A percentile compares a stretch with the other conserved stretches of the same genome.
Evolutionary conservation across 2,113 vertebrate species (phyloP).

Genomic region (Pardalotus punctatus): DNA sequence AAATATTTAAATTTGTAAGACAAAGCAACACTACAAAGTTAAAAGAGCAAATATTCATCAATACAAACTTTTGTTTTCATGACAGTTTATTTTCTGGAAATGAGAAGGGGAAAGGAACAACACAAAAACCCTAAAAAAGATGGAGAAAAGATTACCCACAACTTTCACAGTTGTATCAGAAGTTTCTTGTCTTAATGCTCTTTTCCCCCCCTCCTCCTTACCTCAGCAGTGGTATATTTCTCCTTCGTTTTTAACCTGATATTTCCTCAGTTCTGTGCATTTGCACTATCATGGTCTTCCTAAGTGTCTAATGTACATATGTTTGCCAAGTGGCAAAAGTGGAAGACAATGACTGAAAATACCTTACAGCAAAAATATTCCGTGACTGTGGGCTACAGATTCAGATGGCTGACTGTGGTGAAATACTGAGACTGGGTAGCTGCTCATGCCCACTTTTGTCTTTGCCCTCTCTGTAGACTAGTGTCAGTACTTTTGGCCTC

Average conservation of each 20-base stretch:
- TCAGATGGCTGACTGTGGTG: background rate
- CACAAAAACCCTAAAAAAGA: background rate
- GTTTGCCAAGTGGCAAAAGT: background rate
- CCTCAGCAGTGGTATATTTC: background rate
- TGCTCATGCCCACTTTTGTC: background rate
- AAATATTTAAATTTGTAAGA: background rate
- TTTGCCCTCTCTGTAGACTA: background rate
- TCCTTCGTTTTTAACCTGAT: background rate
- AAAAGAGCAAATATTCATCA: background rate
- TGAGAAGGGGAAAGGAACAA: background rate
- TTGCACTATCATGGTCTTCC: background rate
- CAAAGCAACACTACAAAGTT: background rate
- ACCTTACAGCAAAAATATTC: background rate
- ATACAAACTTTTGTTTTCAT: background rate
- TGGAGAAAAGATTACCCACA: background rate
- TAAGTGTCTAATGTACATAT: background rate
- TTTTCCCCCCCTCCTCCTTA: background rate
- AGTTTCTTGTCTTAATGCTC: background rate
- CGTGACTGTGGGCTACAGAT: background rate
- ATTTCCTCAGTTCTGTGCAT: too few species aligned
- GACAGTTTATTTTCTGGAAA: background rate
- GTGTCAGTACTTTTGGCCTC: too few species aligned
- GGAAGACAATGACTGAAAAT: background rate
- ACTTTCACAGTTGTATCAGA: background rate
- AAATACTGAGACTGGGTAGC: background rate